Conservation (phyloP, 2,888 invertebrate genomes). For the Epistrophella euchroma region DNA sequence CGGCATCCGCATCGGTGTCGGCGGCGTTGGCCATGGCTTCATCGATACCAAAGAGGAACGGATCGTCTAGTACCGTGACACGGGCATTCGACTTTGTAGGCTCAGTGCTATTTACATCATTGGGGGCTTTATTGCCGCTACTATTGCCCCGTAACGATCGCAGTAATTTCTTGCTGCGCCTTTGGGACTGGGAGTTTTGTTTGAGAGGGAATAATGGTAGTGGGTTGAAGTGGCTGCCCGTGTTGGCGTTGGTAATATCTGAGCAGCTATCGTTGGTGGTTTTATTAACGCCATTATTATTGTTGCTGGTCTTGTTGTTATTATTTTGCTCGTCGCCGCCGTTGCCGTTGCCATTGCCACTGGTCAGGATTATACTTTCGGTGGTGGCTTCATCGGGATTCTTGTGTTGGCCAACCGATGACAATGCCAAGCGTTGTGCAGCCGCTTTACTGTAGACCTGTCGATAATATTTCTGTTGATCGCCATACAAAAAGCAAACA, state of each 20-base stretch:
- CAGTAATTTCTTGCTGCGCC: slow-evolving; percentile 80
- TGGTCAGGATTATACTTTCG: slow-evolving; percentile 55
- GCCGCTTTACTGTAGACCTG: slow-evolving; percentile 89
- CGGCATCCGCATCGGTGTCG: neutral
- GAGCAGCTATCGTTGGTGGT: slow-evolving; percentile 63
- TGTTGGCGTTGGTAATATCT: slow-evolving; percentile 72
- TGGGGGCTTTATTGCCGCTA: slow-evolving; percentile 75
- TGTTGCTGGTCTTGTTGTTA: slow-evolving; percentile 74
- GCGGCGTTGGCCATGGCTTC: slow-evolving; percentile 8
- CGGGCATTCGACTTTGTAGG: slow-evolving; percentile 81
- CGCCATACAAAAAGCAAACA: slow-evolving; percentile 94
- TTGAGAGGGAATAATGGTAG: slow-evolving; percentile 76
- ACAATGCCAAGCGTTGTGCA: slow-evolving; percentile 85
- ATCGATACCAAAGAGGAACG: slow-evolving; percentile 83
- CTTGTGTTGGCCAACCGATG: slow-evolving; percentile 76
- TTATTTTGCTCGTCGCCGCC: slow-evolving; percentile 78
- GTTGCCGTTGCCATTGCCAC: slow-evolving; percentile 56
- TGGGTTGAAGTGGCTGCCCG: slow-evolving; percentile 66
- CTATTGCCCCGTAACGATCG: slow-evolving; percentile 81
- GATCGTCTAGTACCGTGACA: slow-evolving; percentile 84
- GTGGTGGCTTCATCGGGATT: slow-evolving; percentile 53
- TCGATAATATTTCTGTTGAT: slow-evolving; percentile 93
- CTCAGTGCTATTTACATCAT: slow-evolving; percentile 74
- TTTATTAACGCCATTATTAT: slow-evolving; percentile 68
- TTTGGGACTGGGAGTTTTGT: slow-evolving; percentile 68